Evolutionary conservation across 2,113 vertebrate genomes (phyloP).

Genomic region (Phasianus colchicus): DNA sequence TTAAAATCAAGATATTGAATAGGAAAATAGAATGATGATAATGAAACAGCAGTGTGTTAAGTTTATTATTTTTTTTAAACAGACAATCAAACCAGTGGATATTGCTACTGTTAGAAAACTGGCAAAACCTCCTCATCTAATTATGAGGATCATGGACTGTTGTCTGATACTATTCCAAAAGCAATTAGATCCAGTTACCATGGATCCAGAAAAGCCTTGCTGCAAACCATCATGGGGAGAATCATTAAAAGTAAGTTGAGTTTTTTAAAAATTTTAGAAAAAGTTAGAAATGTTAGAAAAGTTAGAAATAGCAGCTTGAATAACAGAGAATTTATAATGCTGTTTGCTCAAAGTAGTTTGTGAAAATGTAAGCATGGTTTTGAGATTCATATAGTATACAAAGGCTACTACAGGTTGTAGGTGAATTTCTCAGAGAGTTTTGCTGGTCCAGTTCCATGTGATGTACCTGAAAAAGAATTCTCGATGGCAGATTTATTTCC

Average conservation of each 20-base stretch:
- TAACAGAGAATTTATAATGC: background rate
- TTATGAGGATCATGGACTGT: constrained; percentile 85
- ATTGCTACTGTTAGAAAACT: constrained; percentile 83
- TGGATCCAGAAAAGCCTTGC: constrained; percentile 82
- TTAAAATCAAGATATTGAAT: background rate
- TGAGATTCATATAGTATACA: background rate
- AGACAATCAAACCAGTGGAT: constrained; percentile 84
- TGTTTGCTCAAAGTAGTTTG: background rate
- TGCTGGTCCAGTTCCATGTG: background rate
- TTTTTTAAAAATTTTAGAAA: background rate
- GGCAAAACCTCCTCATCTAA: constrained; percentile 82
- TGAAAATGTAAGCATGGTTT: background rate
- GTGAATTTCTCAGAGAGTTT: background rate
- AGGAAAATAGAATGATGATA: background rate
- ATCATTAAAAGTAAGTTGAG: constrained; percentile 79
- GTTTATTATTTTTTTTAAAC: background rate
- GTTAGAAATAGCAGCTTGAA: background rate
- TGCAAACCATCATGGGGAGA: constrained; percentile 81
- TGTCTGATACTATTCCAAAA: constrained; percentile 81
- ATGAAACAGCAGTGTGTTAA: background rate
- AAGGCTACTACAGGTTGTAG: background rate
- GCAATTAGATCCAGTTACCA: constrained; percentile 76
- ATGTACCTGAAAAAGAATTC: background rate
- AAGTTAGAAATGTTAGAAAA: background rate
- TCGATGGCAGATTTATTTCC: background rate